Percentiles rank a stretch among this genome's conserved stretches.
These are phyloP conservation scores for Lordiphosa stackelbergi DNA, from an alignment of 1,140 invertebrate species.

Conservation along the genomic window DNA sequence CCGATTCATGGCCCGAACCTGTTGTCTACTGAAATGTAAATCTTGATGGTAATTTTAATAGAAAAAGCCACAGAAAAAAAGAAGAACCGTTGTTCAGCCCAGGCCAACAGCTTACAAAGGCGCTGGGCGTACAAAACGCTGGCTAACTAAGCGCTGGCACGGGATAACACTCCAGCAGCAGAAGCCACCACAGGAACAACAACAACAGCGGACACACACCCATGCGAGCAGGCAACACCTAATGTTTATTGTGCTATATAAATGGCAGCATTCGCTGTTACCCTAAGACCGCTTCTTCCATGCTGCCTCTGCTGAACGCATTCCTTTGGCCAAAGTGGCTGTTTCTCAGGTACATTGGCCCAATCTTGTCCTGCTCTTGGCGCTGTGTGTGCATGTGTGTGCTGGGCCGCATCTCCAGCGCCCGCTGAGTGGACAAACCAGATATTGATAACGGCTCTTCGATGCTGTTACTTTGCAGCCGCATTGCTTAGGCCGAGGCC, in stretches of 20 bases:
- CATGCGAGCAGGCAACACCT: conserved; percentile 62
- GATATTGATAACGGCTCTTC: conserved; percentile 77
- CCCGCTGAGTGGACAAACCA: conserved; percentile 75
- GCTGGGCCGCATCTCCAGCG: conserved; percentile 42
- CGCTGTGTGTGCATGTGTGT: conserved; percentile 32
- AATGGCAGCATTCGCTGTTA: conserved; percentile 73
- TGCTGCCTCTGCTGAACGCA: conserved; percentile 52
- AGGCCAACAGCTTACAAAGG: conserved; percentile 37
- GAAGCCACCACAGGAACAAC: conserved; percentile 40
- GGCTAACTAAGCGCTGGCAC: conserved; percentile 68
- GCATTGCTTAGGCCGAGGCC: conserved; percentile 52
- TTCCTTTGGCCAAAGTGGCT: conserved; percentile 70
- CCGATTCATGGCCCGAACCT: conserved; percentile 42
- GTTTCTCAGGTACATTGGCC: conserved; percentile 74
- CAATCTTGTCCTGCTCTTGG: conserved; percentile 63
- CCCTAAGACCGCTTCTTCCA: conserved; percentile 50
- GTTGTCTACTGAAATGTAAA: conserved; percentile 75
- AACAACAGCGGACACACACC: conserved; percentile 40
- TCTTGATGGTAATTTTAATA: conserved; percentile 77
- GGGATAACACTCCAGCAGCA: conserved; percentile 58
- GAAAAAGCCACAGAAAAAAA: conserved; percentile 47
- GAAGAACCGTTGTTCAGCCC: conserved; percentile 61
- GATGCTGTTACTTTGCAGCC: conserved; percentile 71
- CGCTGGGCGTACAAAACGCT: conserved; percentile 66
- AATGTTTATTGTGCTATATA: conserved; percentile 75